phyloP scores from a whole-genome alignment of 2,888 invertebrate genomes.

The Epiperipatus broadwayi region DNA sequence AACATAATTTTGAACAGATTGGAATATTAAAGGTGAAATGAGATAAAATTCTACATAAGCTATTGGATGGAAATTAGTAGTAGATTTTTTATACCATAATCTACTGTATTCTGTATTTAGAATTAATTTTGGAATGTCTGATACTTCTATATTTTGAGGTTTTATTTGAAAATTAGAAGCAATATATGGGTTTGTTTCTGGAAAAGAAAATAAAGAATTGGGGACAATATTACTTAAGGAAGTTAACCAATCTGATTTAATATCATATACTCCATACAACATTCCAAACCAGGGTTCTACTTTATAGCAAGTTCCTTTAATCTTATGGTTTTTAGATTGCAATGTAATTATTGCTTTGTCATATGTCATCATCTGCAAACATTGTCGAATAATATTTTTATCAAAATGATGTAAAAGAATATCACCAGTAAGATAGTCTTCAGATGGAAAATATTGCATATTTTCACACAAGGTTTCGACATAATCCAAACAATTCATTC shows the following conservation, averaged over 20 bases:
- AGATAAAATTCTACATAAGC: constrained; percentile 14
- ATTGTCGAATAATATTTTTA: constrained; percentile 41
- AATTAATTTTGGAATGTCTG: constrained; percentile 20
- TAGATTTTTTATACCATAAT: constrained; percentile 22
- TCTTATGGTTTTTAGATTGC: no score
- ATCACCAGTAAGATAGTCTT: constrained; percentile 56
- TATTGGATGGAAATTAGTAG: constrained; percentile 20
- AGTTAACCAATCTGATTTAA: no score
- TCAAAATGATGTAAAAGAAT: constrained; percentile 55
- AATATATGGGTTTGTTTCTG: constrained; percentile 50
- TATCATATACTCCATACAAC: no score
- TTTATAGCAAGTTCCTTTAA: no score
- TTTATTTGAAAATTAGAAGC: constrained; percentile 47
- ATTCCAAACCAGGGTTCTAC: no score
- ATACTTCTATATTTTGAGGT: no score
- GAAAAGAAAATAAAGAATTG: constrained; percentile 46
- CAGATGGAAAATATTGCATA: constrained; percentile 58
- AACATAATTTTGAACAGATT: constrained; percentile 32
- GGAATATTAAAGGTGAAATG: constrained; percentile 16
- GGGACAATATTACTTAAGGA: no score
- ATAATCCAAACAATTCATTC: constrained; percentile 42
- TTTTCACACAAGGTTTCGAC: constrained; percentile 54
- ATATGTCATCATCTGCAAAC: constrained; percentile 41
- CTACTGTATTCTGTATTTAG: constrained; percentile 19
- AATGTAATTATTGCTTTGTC: no score